Evolutionary conservation across 2,797 vertebrate genomes (phyloP).

Genomic region (Zonotrichia albicollis): DNA sequence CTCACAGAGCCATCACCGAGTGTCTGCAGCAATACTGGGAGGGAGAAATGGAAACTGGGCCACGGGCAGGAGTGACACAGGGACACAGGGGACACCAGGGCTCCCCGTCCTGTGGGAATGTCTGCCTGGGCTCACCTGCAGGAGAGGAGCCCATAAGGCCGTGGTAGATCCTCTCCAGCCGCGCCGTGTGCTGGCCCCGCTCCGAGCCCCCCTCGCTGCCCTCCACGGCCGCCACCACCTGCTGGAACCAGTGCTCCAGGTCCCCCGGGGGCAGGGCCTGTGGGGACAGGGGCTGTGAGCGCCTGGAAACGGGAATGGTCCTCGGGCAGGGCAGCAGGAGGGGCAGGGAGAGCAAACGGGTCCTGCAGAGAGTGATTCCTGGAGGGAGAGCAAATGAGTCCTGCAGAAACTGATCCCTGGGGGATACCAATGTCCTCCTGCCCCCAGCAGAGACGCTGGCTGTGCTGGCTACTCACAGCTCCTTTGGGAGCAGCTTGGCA

Average conservation of each 20-base stretch:
- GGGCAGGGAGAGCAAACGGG: not conserved
- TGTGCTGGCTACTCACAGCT: too few species aligned
- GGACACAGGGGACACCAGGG: not conserved
- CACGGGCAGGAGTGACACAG: not conserved
- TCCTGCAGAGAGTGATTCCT: too few species aligned
- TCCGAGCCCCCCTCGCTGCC: constrained; percentile 63
- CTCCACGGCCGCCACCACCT: constrained; percentile 84
- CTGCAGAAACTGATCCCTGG: not conserved
- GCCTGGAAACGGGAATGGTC: too few species aligned
- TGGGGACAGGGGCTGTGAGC: not conserved
- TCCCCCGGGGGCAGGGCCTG: constrained; percentile 79
- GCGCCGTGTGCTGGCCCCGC: constrained; percentile 57
- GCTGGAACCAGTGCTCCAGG: constrained; percentile 84
- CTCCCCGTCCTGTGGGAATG: accelerated
- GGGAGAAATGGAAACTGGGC: not conserved
- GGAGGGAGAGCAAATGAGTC: too few species aligned
- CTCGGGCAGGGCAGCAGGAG: accelerated
- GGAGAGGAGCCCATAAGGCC: constrained; percentile 69
- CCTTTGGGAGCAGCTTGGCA: too few species aligned
- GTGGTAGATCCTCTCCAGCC: constrained; percentile 79
- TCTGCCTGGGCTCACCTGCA: not conserved
- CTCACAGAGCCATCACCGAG: not conserved
- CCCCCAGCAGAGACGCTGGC: not conserved
- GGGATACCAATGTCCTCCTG: too few species aligned
- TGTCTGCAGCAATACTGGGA: accelerated